Evolutionary conservation across 1,140 invertebrate genomes (phyloP), one percentile per base, ranked within the genome.

Genomic region (Armadillidium nasatum): DNA sequence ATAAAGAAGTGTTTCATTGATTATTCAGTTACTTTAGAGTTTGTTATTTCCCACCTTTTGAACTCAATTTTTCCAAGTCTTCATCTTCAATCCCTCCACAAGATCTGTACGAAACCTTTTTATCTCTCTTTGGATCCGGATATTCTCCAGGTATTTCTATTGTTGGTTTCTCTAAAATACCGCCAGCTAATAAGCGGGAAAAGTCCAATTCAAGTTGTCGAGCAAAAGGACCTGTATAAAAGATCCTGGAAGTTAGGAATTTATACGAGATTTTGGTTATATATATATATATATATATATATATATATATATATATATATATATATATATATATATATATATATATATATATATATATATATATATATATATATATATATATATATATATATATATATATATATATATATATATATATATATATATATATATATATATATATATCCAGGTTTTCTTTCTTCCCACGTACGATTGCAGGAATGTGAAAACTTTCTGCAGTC

Each of bases 121-220:
- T 82, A n/a, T 74, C 69, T 10, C 81, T 71, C 83, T 93, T 93
- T 7, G 84, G 84, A 79, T 90, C 87, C 43, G 83, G 83, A 15
- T 90, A 86, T 83, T 89, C 93, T 13, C 93, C 93, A 0, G 91
- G 91, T 82, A 94, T 92, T 75, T 88, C 90, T 44, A 95, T 86
- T 84, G 89, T 92, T 0, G 92, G 92, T 4, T 88, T 84, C 76
- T 91, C 89, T 70, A 94, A 85, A 82, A 89, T 88, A 13, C 93
- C 91, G 10, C 88, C 89, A 19, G 89, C 89, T 73, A 95, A 85
- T 44, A 95, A 84, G 78, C 89, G 87, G 69, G 88, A 91, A 83
- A 93, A 92, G 83, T 93, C 92, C 84, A 91, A 86, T 83, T 95
- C 93, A 43, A 94, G 85, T 80, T 88, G 87, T 83, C 88, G 89